Percentiles rank a stretch among this genome's conserved stretches.
These are phyloP conservation scores for Aleadryas rufinucha DNA, from an alignment of 2,113 vertebrate species.

Conservation along the genomic window DNA sequence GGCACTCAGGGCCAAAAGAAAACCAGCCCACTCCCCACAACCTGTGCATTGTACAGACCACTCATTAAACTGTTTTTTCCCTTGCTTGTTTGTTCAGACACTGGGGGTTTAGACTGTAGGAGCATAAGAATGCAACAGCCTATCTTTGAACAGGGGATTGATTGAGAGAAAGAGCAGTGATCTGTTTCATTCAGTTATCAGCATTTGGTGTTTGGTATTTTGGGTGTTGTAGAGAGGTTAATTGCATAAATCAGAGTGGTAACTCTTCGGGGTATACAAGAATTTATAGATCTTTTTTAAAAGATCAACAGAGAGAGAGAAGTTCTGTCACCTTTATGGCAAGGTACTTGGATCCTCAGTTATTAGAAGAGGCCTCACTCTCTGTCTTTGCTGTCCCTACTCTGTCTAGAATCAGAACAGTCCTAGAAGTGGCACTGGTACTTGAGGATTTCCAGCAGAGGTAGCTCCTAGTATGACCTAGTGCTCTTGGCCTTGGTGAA, in stretches of 20 bases:
- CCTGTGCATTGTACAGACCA: neutral
- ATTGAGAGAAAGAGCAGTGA: neutral
- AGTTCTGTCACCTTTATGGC: neutral
- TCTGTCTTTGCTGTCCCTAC: neutral
- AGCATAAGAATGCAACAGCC: neutral
- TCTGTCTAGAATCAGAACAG: neutral
- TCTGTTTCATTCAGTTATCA: neutral
- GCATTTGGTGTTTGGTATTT: neutral
- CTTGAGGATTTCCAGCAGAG: neutral
- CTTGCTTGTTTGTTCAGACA: neutral
- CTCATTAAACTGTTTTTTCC: neutral
- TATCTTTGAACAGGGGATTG: neutral
- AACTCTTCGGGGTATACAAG: neutral
- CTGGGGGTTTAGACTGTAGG: neutral
- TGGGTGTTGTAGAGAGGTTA: neutral
- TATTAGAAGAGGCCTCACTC: accelerated
- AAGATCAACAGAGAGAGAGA: neutral
- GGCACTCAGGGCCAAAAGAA: neutral
- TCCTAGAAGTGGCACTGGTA: neutral
- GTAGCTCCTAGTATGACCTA: neutral
- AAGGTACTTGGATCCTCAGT: neutral
- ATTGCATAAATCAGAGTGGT: neutral
- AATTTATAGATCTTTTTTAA: neutral
- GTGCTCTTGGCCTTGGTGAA: neutral
- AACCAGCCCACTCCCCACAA: neutral